Evolutionary conservation across 2,888 invertebrate genomes (phyloP), one percentile per base, ranked within the genome.

Genomic region (Leptopterna dolabrata): DNA sequence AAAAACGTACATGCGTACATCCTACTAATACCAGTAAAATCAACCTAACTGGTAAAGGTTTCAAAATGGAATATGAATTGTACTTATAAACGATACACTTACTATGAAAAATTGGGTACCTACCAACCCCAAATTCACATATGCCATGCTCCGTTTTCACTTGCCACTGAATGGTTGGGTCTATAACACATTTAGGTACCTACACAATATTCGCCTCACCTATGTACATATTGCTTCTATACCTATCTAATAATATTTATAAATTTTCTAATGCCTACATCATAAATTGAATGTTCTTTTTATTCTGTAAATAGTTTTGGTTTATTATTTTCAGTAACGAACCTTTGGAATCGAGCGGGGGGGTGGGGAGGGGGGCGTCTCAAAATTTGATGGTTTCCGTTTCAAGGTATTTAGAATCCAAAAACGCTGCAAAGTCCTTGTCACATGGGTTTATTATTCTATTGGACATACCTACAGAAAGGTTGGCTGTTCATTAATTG

Each of bases 11-110:
- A 2, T 16, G 30, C 76, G n/a, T n/a, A n/a, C 14, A 30, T 16
- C 16, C 14, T 71, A 76, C 36, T 43, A 76, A 43, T 43, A 71
- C 76, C 36, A 9, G 36, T 41, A 76, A 36, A 3, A 30, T 43
- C 76, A 41, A 43, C 76, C 76, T 36, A 36, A 76, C 76, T 76
- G 43, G 43, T 76, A 11, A 11, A 63, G 63, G 76, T 76, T 73
- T 24, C 24, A 27, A 7, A 36, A 36, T 36, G 2, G 36, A 7
- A 36, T 4, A 36, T 4, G 7, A 36, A 7, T 36, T 36, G 36
- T 36, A 36, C 7, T 36, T 36, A 36, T 7, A 36, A 36, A 19
- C 55, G 55, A 16, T 9, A 6, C 55, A 55, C 16, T 9, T 55
- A 55, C 19, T 9, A 19, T 55, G 9, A 2, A 55, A 55, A n/a